These are phyloP conservation scores for Junco hyemalis DNA, from an alignment of 2,113 vertebrate genomes.

Conservation along the genomic window DNA sequence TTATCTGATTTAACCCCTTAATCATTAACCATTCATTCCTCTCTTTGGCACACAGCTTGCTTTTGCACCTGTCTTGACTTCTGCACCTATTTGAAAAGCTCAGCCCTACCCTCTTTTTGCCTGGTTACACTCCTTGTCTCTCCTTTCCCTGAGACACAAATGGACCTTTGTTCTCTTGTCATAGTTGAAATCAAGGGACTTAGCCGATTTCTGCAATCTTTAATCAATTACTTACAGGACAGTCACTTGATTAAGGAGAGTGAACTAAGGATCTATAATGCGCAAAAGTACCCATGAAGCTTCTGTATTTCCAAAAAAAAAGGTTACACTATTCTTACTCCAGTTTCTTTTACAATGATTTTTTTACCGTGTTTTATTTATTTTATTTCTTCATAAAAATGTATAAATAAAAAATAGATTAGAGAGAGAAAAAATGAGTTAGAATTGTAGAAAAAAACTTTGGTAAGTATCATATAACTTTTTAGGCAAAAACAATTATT, in stretches of 20 bases:
- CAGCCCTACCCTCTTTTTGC: not conserved
- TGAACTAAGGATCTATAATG: not conserved
- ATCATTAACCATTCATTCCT: not conserved
- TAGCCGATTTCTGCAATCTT: not conserved
- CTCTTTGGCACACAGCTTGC: not conserved
- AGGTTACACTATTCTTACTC: not conserved
- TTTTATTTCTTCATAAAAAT: not conserved
- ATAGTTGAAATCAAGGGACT: not conserved
- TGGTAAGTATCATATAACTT: not conserved
- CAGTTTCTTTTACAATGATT: not conserved
- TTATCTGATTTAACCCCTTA: not conserved
- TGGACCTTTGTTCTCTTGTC: conserved; percentile 7
- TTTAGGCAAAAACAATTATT: not conserved
- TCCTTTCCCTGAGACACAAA: not conserved
- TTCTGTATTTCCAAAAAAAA: not conserved
- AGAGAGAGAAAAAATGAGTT: not conserved
- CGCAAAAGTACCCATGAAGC: not conserved
- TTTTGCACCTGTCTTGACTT: not conserved
- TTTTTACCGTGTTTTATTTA: not conserved
- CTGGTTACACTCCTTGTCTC: not conserved
- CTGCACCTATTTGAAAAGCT: not conserved
- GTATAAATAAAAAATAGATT: not conserved
- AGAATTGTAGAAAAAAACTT: not conserved
- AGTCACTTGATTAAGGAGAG: conserved; percentile 2
- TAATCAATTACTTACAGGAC: conserved; percentile 8